phyloP scores from a whole-genome alignment of 2,797 vertebrate genomes.

The Falco cherrug region DNA sequence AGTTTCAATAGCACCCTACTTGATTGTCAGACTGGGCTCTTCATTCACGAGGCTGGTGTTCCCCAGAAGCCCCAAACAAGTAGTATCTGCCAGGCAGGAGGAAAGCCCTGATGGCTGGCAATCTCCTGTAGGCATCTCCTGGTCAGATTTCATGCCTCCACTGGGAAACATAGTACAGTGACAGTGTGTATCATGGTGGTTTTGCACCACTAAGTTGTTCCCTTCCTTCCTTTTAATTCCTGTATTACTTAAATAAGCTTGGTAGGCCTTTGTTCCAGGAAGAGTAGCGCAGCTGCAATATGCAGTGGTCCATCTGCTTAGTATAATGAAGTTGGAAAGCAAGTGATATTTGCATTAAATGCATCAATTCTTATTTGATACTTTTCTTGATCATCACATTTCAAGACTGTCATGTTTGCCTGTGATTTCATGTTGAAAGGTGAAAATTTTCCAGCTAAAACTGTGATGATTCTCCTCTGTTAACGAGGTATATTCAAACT shows the following conservation, averaged over 20 bases:
- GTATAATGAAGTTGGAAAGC: not conserved
- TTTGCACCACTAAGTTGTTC: not conserved
- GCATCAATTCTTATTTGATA: not conserved
- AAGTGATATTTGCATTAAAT: not conserved
- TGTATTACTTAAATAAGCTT: not conserved
- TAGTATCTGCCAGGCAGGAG: not conserved
- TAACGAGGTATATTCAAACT: not conserved
- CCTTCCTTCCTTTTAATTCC: not conserved
- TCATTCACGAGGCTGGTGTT: not conserved
- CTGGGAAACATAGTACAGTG: not conserved
- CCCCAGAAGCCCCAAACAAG: not conserved
- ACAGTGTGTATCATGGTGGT: not conserved
- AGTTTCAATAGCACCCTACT: not conserved
- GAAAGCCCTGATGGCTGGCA: not conserved
- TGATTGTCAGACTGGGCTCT: accelerated
- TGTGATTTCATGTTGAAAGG: not conserved
- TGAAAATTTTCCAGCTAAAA: not conserved
- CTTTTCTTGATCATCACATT: not conserved
- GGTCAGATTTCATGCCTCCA: not conserved
- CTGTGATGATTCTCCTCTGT: not conserved
- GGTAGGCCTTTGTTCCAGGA: not conserved
- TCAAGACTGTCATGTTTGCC: not conserved
- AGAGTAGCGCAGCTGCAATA: not conserved
- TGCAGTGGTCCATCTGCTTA: not conserved
- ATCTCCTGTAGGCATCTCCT: not conserved